phyloP scores from a whole-genome alignment of 2,797 vertebrate species.

The Galaxias olidus region DNA sequence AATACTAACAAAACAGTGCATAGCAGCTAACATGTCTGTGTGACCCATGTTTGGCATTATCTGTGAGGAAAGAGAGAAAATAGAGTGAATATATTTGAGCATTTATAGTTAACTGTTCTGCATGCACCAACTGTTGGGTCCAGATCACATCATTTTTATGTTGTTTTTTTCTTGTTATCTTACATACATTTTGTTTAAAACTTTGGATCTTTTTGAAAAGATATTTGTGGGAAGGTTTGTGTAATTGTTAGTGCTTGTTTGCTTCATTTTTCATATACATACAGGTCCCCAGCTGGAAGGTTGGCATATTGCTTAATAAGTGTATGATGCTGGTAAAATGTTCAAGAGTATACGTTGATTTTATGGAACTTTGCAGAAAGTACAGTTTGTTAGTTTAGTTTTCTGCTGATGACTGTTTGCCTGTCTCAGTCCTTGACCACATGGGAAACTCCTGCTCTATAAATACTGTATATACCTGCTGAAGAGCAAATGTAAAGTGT shows the following conservation, averaged over 20 bases:
- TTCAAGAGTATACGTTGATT: slow-evolving; percentile 23
- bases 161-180: slow-evolving; percentile 19
- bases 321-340: slow-evolving; percentile 16
- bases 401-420: neutral
- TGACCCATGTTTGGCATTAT: slow-evolving; percentile 5
- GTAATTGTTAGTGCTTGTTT: slow-evolving; percentile 16
- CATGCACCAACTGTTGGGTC: neutral
- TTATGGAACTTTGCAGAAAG: slow-evolving; percentile 28
- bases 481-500: slow-evolving; percentile 13
- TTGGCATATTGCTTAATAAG: slow-evolving; percentile 19
- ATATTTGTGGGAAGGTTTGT: slow-evolving; percentile 11
- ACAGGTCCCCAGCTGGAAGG: neutral
- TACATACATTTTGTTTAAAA: slow-evolving; percentile 1
- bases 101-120: too few species aligned
- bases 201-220: slow-evolving; percentile 11
- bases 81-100: slow-evolving; percentile 14
- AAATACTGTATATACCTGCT: slow-evolving; percentile 6
- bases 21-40: slow-evolving; percentile 24
- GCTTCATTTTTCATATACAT: neutral
- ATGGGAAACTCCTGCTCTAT: slow-evolving; percentile 19
- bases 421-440: slow-evolving; percentile 9
- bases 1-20: slow-evolving; percentile 32
- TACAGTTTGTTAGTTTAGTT: slow-evolving; percentile 3
- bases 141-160: slow-evolving; percentile 19
- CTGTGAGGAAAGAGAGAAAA: neutral